A percentile compares a stretch with the other conserved stretches of the same genome.
Conservation (phyloP, 2,113 vertebrate genomes). For the Verasper variegatus region DNA sequence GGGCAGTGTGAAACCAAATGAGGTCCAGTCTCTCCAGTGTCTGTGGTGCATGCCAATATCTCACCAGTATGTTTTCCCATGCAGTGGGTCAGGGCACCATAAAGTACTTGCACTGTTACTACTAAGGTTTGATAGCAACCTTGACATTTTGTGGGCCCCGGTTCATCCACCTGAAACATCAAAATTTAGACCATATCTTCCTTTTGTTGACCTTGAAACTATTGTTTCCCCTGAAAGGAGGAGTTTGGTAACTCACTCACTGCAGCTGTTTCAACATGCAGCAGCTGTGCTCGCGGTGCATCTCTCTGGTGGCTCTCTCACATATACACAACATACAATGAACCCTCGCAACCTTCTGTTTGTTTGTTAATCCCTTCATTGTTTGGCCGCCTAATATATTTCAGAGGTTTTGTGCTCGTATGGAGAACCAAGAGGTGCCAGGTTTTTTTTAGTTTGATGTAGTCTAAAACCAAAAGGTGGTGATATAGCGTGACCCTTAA, state of each 20-base stretch:
- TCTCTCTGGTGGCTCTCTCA: not conserved
- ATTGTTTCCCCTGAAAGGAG: not conserved
- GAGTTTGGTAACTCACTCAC: not conserved
- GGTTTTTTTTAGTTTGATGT: not conserved
- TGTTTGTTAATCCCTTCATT: constrained; percentile 4
- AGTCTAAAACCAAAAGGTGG: too few species aligned
- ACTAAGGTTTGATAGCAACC: too few species aligned
- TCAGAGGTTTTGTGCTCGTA: not conserved
- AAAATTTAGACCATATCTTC: not conserved
- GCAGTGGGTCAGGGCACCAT: not conserved
- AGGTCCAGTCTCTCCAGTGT: not conserved
- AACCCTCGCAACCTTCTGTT: not conserved
- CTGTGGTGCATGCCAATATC: not conserved
- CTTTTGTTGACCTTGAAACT: not conserved
- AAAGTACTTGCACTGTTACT: not conserved
- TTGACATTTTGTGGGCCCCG: not conserved
- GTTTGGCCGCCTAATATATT: not conserved
- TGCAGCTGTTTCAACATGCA: constrained; percentile 45
- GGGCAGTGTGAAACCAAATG: not conserved
- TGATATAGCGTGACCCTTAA: too few species aligned
- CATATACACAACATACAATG: constrained; percentile 2
- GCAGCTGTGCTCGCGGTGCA: constrained; percentile 7
- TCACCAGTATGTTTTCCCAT: not conserved
- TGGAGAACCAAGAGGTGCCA: not conserved
- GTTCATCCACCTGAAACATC: not conserved